Base-by-base conservation (phyloP, 2,888 invertebrate genomes). In the Cheilosia vernalis region DNA sequence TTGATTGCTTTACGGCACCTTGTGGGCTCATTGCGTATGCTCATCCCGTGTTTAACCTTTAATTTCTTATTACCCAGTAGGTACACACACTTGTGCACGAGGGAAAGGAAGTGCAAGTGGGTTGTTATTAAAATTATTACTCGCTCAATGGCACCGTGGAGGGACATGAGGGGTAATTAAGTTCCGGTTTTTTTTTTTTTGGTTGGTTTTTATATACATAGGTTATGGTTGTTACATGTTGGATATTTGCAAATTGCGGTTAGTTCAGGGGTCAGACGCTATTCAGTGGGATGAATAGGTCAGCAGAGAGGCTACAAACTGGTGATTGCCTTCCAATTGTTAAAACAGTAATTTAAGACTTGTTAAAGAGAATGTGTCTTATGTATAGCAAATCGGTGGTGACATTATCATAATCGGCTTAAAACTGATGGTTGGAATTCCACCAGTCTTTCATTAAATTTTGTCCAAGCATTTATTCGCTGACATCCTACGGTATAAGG, bases 1-100 rank as follows among this genome's bases (percentile, higher is more conserved):
- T 87, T 90, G 90, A 90, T 90, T 90, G 90, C 88, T 90, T 90
- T 90, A 90, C 89, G 88, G 88, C 88, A 89, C 90, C 90, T 89
- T 89, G 88, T 88, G 89, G 90, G 87, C 89, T 89, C 89, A 89
- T 90, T 90, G 89, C 67, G 87, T 88, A 89, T 88, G 88, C 88
- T 87, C 80, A 87, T 87, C 87, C 87, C 87, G 87, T 88, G 87
- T 89, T 88, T 88, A 89, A 88, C 88, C 88, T 89, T 89, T 89
- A 88, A 88, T 88, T 88, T 88, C 87, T 88, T 88, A 88, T 88
- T 51, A 24, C 51, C 15, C 51, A 51, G 51, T n/a, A n/a, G n/a
- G n/a, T 21, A 69, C 69, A 67, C 53, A 66, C 17, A 37, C 30
- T 7, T 44, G 42, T 17, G 44, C 15, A n/a, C 55, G 19, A 19